Evolutionary conservation across 2,113 vertebrate species (phyloP).

Genomic region (Otolemur garnettii): DNA sequence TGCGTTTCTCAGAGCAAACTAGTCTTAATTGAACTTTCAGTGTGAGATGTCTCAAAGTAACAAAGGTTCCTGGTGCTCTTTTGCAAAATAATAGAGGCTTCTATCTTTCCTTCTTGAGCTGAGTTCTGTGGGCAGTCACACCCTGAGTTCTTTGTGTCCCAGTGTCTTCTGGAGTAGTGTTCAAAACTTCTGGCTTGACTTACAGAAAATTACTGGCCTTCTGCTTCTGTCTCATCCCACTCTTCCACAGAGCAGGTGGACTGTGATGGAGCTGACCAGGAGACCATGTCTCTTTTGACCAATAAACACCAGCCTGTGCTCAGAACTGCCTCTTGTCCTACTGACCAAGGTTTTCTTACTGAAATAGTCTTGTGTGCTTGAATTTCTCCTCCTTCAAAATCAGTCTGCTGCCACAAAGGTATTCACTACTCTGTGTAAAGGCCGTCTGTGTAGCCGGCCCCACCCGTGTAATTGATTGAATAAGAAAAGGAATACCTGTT

Average conservation of each 20-base stretch:
- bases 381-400: neutral
- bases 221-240: too few species aligned
- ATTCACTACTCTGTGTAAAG: neutral
- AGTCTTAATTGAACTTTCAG: neutral
- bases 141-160: neutral
- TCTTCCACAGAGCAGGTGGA: neutral
- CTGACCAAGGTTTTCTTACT: neutral
- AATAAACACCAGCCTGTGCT: neutral
- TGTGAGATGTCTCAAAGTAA: neutral
- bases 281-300: neutral
- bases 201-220: neutral
- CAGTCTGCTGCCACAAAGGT: neutral
- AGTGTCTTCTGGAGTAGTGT: fast-evolving
- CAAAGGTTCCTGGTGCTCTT: neutral
- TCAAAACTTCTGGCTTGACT: neutral
- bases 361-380: neutral
- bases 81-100: neutral
- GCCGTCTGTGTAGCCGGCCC: neutral
- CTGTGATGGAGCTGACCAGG: neutral
- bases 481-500: neutral
- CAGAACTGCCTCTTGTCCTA: neutral
- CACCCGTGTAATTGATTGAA: neutral
- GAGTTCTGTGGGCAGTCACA: neutral
- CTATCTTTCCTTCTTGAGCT: neutral
- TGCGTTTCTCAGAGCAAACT: neutral